Conservation (phyloP, 2,797 vertebrate species). For the Xyrichtys novacula region DNA sequence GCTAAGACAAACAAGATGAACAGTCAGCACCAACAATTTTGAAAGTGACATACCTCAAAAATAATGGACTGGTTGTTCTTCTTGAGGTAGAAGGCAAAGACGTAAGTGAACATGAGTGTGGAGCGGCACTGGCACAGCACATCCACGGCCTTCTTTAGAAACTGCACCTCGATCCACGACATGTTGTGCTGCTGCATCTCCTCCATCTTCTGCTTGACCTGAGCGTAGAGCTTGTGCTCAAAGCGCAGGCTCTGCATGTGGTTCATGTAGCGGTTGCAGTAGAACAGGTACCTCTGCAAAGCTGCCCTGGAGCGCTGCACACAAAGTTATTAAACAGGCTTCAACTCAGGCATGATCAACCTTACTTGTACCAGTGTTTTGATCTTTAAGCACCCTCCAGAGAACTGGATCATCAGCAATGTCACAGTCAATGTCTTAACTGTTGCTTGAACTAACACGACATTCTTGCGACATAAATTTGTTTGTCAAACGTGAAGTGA, state of each 20-base stretch:
- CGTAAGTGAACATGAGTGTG: conserved; percentile 99
- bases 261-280: conserved; percentile 99
- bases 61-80: conserved; percentile 99
- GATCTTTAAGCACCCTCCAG: background rate
- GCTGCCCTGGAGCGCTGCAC: conserved; percentile 96
- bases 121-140: conserved; percentile 99
- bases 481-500: background rate
- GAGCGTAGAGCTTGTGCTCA: conserved; percentile 99
- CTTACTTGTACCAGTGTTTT: background rate
- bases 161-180: conserved; percentile 99
- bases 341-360: conserved; percentile 13
- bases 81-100: conserved; percentile 99
- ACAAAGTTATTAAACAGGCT: conserved; percentile 27
- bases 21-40: background rate
- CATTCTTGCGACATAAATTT: no score
- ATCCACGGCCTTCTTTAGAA: conserved; percentile 99
- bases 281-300: conserved; percentile 99
- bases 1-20: background rate
- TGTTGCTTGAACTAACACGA: no score
- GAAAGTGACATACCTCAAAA: conserved; percentile 90
- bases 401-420: background rate
- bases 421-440: no score
- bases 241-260: conserved; percentile 99
- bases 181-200: conserved; percentile 99
- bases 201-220: conserved; percentile 99